Evolutionary conservation across 1,140 invertebrate species (phyloP).

Genomic region (Adelges cooleyi): DNA sequence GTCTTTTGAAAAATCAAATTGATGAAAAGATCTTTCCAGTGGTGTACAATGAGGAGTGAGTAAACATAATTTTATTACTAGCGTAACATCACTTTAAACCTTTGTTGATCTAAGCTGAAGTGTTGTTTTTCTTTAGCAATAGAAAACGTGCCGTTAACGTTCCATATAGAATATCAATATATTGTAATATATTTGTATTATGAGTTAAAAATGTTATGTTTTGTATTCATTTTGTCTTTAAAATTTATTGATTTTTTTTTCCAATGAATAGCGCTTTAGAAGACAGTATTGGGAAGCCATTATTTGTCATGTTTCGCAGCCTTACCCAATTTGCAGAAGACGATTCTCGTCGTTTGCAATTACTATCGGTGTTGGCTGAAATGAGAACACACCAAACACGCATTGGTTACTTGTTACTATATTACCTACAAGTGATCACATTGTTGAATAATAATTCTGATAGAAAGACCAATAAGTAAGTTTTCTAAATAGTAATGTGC

Average conservation of each 20-base stretch:
- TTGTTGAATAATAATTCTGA: conserved; percentile 43
- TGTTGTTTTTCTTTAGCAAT: too few relatives aligned
- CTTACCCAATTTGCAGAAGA: conserved; percentile 56
- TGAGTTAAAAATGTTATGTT: background rate
- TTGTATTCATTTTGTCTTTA: background rate
- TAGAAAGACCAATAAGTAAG: conserved; percentile 35
- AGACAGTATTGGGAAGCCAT: conserved; percentile 65
- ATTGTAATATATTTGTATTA: background rate
- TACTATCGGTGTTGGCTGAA: conserved; percentile 60
- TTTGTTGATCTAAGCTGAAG: too few relatives aligned
- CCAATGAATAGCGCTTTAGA: conserved; percentile 41
- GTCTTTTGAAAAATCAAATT: conserved; percentile 43
- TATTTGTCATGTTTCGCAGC: conserved; percentile 71
- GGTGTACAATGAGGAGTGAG: conserved; percentile 37
- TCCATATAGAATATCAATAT: too few relatives aligned
- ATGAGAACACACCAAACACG: conserved; percentile 57
- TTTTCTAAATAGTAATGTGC: conserved; percentile 37
- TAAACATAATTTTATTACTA: too few relatives aligned
- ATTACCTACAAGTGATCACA: conserved; percentile 67
- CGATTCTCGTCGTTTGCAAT: conserved; percentile 64
- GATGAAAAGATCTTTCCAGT: conserved; percentile 43
- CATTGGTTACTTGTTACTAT: conserved; percentile 75
- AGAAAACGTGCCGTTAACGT: too few relatives aligned
- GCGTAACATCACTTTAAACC: too few relatives aligned
- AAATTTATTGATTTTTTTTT: conserved; percentile 10